These are phyloP conservation scores for Pseudorhombus dupliciocellatus DNA, from an alignment of 2,113 vertebrate species.

Conservation along the genomic window DNA sequence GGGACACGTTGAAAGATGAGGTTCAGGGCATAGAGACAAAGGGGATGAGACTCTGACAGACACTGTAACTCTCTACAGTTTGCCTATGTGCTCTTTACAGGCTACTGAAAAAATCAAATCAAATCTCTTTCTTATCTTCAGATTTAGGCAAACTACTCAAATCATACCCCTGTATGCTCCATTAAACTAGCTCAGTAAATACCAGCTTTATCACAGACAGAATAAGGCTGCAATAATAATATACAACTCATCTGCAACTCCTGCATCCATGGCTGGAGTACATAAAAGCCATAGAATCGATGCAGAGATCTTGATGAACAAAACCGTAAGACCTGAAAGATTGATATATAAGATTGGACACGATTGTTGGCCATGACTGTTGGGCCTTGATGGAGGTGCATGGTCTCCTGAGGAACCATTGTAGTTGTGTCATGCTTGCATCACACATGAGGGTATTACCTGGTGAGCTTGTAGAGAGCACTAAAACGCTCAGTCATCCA, in stretches of 20 bases:
- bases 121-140: too few relatives aligned
- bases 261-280: neutral
- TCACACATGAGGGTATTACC: slow-evolving; percentile 22
- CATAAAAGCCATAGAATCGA: neutral
- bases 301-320: too few relatives aligned
- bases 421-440: slow-evolving; percentile 14
- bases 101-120: too few relatives aligned
- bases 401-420: too few relatives aligned
- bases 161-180: neutral
- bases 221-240: too few relatives aligned
- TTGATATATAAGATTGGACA: too few relatives aligned
- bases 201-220: slow-evolving; percentile 10
- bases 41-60: slow-evolving; percentile 14
- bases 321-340: too few relatives aligned
- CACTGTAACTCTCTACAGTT: slow-evolving; percentile 15
- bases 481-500: slow-evolving; percentile 50
- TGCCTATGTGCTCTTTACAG: slow-evolving; percentile 5
- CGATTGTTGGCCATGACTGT: too few relatives aligned
- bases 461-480: slow-evolving; percentile 19
- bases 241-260: slow-evolving; percentile 23
- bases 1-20: slow-evolving; percentile 65
- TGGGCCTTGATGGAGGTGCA: too few relatives aligned
- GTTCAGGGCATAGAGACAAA: slow-evolving; percentile 30
- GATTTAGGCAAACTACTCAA: too few relatives aligned
- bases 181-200: slow-evolving; percentile 23